Evolutionary conservation across 2,113 vertebrate species (phyloP).

Genomic region (Hippocampus guttulatus): DNA sequence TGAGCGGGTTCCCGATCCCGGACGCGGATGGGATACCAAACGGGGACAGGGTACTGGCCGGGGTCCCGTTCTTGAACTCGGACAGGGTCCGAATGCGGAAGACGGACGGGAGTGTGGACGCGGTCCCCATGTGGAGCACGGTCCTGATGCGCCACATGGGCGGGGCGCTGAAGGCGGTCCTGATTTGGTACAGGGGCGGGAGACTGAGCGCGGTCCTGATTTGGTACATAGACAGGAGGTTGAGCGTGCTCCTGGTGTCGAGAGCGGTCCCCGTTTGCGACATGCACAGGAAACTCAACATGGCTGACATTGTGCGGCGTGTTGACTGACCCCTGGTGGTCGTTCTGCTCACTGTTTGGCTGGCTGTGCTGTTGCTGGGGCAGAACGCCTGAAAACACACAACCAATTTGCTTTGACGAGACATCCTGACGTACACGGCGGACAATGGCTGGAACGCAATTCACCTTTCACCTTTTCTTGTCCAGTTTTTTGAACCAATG

Average conservation of each 20-base stretch:
- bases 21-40: neutral
- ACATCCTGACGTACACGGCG: no score
- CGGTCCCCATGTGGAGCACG: neutral
- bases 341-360: conserved; percentile 35
- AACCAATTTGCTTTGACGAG: no score
- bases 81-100: no score
- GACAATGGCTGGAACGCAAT: no score
- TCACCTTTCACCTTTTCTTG: no score
- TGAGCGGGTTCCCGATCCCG: no score
- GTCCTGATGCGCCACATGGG: neutral
- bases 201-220: neutral
- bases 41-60: neutral
- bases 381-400: conserved; percentile 18
- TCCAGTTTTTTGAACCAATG: no score
- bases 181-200: neutral
- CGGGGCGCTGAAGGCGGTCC: neutral
- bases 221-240: neutral
- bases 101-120: neutral
- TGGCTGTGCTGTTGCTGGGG: neutral
- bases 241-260: neutral
- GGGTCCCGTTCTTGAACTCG: neutral
- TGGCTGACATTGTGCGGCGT: neutral
- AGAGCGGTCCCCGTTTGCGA: neutral
- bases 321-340: conserved; percentile 12
- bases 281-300: neutral